phyloP scores from a whole-genome alignment of 1,140 invertebrate genomes.

The Aphelenchoides fujianensis region DNA sequence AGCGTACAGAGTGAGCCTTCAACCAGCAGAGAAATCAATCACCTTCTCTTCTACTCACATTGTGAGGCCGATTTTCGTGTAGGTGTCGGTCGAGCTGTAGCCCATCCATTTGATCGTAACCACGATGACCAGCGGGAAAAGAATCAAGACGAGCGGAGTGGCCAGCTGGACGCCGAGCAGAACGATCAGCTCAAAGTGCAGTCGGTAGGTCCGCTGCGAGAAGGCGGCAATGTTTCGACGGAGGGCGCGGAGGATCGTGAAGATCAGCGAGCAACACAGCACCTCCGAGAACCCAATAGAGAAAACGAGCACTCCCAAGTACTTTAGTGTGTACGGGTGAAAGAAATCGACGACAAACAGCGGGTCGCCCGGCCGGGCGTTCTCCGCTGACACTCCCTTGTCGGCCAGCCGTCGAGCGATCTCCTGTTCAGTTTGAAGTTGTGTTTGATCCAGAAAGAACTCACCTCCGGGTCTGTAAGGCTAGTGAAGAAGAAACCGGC shows the following conservation, averaged over 20 bases:
- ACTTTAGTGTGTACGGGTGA: not conserved
- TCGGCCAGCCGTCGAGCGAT: too few relatives aligned
- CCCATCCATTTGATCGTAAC: not conserved
- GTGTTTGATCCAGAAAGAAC: too few relatives aligned
- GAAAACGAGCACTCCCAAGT: not conserved
- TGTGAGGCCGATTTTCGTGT: not conserved
- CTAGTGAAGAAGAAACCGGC: too few relatives aligned
- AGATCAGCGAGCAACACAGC: not conserved
- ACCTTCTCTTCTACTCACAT: not conserved
- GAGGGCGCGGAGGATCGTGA: not conserved
- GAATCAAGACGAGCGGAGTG: not conserved
- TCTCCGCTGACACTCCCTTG: not conserved
- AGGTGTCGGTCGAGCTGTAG: not conserved
- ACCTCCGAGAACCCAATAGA: conserved; percentile 8
- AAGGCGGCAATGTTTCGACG: not conserved
- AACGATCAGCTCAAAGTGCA: conserved; percentile 1
- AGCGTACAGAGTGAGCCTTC: not conserved
- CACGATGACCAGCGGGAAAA: not conserved
- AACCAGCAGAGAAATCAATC: not conserved
- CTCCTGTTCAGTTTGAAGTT: too few relatives aligned
- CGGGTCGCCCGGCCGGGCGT: conserved; percentile 1
- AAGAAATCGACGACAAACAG: not conserved
- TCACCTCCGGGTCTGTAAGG: too few relatives aligned
- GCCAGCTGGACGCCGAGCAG: not conserved
- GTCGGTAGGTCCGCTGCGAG: not conserved